Evolutionary conservation across 2,113 vertebrate species (phyloP).

Genomic region (Alligator sinensis): DNA sequence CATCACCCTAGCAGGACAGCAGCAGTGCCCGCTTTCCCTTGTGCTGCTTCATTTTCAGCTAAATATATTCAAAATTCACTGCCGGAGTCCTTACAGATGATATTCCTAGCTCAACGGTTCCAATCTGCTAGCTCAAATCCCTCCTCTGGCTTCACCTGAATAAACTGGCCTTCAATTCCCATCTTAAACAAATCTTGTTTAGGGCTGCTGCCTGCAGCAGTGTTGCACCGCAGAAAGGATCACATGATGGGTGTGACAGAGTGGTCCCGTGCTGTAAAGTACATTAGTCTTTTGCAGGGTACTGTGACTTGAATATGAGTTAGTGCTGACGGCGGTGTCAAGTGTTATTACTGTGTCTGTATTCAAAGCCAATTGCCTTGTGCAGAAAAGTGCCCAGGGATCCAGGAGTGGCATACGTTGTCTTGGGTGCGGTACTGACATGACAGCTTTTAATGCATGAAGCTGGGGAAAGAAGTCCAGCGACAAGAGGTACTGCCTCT

Average conservation of each 20-base stretch:
- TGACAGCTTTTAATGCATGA: neutral
- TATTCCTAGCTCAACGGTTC: neutral
- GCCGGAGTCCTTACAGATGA: rapidly evolving
- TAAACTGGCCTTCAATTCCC: neutral
- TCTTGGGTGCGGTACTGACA: neutral
- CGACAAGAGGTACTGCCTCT: neutral
- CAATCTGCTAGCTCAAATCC: rapidly evolving
- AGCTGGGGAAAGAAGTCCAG: neutral
- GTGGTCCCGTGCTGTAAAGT: neutral
- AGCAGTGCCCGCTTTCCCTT: neutral
- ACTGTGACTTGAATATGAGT: neutral
- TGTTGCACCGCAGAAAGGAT: neutral
- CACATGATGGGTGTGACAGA: neutral
- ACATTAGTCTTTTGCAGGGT: neutral
- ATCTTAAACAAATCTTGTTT: neutral
- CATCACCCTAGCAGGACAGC: neutral
- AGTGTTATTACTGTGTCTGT: no score
- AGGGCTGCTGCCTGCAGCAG: rapidly evolving
- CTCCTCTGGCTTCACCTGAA: neutral
- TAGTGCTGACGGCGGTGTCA: neutral
- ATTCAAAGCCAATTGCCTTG: no score
- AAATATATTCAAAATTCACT: neutral
- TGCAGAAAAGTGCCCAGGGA: neutral
- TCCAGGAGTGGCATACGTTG: neutral
- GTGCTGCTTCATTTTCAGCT: neutral